Evolutionary conservation across 1,140 invertebrate genomes (phyloP).

Genomic region (Hormaphis cornu): DNA sequence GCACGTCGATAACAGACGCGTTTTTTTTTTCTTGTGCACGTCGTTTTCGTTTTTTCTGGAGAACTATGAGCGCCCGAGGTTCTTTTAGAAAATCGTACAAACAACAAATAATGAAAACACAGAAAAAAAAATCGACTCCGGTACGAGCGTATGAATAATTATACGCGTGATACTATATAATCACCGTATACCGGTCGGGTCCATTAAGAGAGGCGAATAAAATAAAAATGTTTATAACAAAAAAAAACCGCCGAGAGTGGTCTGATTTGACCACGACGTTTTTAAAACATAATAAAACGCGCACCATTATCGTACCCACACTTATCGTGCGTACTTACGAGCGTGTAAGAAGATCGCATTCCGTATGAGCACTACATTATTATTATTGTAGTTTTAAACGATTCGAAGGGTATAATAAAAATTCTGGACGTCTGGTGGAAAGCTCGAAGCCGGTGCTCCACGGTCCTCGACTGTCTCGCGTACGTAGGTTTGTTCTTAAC

Average conservation of each 20-base stretch:
- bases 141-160: not conserved
- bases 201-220: slow-evolving; percentile 26
- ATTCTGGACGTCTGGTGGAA: no score
- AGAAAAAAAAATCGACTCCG: slow-evolving; percentile 7
- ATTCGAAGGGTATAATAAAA: no score
- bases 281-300: not conserved
- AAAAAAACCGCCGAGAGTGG: slow-evolving; percentile 13
- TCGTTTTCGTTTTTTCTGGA: not conserved
- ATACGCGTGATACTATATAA: no score
- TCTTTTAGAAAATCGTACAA: not conserved
- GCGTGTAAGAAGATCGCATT: no score
- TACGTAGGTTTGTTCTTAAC: no score
- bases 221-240: no score
- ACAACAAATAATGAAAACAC: not conserved
- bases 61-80: slow-evolving; percentile 4
- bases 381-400: no score
- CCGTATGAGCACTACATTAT: no score
- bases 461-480: no score
- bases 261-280: slow-evolving; percentile 24
- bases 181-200: slow-evolving; percentile 27
- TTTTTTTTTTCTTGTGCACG: not conserved
- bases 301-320: not conserved
- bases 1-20: not conserved
- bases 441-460: no score
- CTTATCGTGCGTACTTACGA: not conserved